Base-by-base conservation (phyloP, 1,140 invertebrate species). In the Lasioglossum albipes region DNA sequence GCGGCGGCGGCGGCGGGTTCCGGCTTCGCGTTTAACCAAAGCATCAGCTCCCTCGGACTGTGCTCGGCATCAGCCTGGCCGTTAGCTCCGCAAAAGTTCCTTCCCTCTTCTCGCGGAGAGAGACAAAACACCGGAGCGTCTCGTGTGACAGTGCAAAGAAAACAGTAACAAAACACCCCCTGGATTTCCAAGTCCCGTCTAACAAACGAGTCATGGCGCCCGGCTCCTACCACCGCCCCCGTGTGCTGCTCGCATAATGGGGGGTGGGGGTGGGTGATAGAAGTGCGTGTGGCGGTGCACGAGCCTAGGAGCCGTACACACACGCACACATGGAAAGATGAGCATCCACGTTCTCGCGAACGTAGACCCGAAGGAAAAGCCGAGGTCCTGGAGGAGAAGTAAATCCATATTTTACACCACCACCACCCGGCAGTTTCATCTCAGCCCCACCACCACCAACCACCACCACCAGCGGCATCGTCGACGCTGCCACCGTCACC, bases 341-440 rank as follows among this genome's bases (percentile, higher is more conserved):
- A 61, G 52, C 57, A 64, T 72, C 57, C 65, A 45, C 70, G 83
- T 83, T 66, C 86, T 78, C 81, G 81, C 80, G 81, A 81, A 87
- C 89, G 89, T 90, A 89, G 88, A 90, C 83, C 86, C 87, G 83
- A 86, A 85, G 90, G 91, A 88, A 91, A 92, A 89, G 88, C 84
- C 84, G 85, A 88, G 89, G 88, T 85, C 85, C 87, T 86, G 85
- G 89, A 92, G 91, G 92, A 90, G 92, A 91, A 90, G 91, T 92
- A 92, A 92, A 93, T 93, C 92, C 91, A 93, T 93, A 93, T 93
- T 93, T 93, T 93, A 93, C 91, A 90, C 91, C 89, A 90, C 90
- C 88, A 91, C 90, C 84, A 86, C 87, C 84, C 84, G 83, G 82
- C 79, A 54, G 64, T 45, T 59, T 57, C 75, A 69, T 45, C 64